Conservation (phyloP, 2,888 invertebrate genomes). For the Dolichopus griseipennis region DNA sequence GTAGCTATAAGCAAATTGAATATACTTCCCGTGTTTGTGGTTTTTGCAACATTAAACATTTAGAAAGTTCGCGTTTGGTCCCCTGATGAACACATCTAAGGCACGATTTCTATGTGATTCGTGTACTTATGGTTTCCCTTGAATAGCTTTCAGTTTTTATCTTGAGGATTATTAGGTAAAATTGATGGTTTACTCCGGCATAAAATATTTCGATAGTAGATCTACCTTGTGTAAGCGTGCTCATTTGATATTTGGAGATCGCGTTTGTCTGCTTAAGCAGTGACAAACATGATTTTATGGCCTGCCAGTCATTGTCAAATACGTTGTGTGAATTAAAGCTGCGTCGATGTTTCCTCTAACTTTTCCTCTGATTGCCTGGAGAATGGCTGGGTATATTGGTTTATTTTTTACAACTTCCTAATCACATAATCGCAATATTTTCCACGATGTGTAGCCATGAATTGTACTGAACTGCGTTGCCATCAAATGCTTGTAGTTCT, state of each 20-base stretch:
- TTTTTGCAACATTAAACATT: too few relatives aligned
- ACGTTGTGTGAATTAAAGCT: conserved; percentile 15
- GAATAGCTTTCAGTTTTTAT: conserved; percentile 13
- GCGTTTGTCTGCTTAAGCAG: conserved; percentile 16
- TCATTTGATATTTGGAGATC: conserved; percentile 15
- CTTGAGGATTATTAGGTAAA: conserved; percentile 8
- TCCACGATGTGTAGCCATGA: neutral
- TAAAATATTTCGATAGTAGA: conserved; percentile 12
- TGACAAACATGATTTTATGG: conserved; percentile 14
- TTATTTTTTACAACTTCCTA: neutral
- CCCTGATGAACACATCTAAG: conserved; percentile 12
- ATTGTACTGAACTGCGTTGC: neutral
- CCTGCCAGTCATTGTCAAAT: conserved; percentile 12
- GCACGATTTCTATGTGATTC: conserved; percentile 11
- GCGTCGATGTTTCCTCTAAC: conserved; percentile 5
- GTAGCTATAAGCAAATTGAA: conserved; percentile 13
- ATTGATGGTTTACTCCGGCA: conserved; percentile 10
- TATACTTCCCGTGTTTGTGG: conserved; percentile 13
- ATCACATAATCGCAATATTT: conserved; percentile 2
- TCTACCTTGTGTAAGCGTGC: conserved; percentile 12
- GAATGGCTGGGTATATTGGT: neutral
- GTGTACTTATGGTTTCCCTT: too few relatives aligned
- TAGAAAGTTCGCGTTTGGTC: conserved; percentile 12
- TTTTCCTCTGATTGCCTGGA: neutral
- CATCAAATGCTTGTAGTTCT: neutral